These are phyloP conservation scores for Acanthosoma haemorrhoidale DNA, from an alignment of 2,888 invertebrate genomes.

Conservation along the genomic window DNA sequence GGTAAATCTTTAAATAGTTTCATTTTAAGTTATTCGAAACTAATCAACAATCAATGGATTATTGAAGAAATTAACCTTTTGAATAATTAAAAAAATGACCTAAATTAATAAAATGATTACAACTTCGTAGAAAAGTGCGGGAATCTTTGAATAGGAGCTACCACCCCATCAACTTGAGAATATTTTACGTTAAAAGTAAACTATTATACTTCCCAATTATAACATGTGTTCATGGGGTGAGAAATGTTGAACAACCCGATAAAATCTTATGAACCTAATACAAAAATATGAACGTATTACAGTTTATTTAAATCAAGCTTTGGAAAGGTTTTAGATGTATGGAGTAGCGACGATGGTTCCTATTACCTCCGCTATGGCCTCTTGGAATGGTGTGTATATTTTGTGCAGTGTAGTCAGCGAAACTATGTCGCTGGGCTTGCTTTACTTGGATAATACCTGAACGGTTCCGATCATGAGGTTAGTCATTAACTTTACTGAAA, in stretches of 20 bases:
- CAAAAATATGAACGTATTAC: no score
- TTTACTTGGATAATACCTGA: slow-evolving; percentile 44
- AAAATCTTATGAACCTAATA: no score
- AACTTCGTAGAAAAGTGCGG: neutral
- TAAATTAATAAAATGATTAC: neutral
- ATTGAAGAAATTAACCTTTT: neutral
- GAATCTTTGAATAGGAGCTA: neutral
- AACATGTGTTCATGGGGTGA: slow-evolving; percentile 13
- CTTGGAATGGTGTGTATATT: slow-evolving; percentile 40
- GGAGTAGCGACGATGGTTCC: slow-evolving; percentile 39
- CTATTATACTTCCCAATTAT: neutral
- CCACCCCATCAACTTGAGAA: neutral
- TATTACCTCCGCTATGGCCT: slow-evolving; percentile 41
- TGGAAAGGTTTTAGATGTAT: no score
- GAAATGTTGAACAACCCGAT: neutral
- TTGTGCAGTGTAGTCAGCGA: slow-evolving; percentile 39
- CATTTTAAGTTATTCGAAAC: neutral
- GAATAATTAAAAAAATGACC: neutral
- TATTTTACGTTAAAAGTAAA: neutral
- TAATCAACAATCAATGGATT: neutral
- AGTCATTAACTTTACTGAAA: slow-evolving; percentile 43
- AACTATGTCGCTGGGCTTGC: slow-evolving; percentile 37
- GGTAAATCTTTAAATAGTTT: neutral
- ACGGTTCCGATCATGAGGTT: slow-evolving; percentile 55
- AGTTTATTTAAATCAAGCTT: no score